These are phyloP conservation scores for Catajapyx aquilonaris DNA, from an alignment of 1,140 invertebrate species.

Conservation along the genomic window DNA sequence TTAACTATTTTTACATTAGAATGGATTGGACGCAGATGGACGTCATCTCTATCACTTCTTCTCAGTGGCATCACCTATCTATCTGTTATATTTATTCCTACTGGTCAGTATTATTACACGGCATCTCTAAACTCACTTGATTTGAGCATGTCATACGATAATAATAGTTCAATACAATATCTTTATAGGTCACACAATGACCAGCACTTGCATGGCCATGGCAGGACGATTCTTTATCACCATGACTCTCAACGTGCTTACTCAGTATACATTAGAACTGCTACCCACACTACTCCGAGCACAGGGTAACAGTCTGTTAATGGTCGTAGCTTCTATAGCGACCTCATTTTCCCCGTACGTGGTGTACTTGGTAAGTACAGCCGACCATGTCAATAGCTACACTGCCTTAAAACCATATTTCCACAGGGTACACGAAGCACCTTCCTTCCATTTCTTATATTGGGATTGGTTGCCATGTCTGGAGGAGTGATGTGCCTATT, in stretches of 20 bases:
- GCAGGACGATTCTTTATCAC: slow-evolving; percentile 16
- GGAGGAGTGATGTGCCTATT: neutral
- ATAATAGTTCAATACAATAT: too few species aligned
- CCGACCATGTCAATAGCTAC: neutral
- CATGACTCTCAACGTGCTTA: slow-evolving; percentile 15
- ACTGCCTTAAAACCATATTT: neutral
- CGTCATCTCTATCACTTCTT: slow-evolving; percentile 29
- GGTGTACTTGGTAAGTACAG: neutral
- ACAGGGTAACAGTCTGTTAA: slow-evolving; percentile 10
- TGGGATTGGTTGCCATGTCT: neutral
- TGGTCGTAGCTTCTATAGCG: neutral
- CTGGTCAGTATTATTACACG: too few species aligned
- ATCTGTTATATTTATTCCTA: too few species aligned
- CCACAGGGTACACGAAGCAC: neutral
- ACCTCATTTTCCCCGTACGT: neutral
- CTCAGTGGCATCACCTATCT: slow-evolving; percentile 30
- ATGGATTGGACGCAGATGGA: slow-evolving; percentile 30
- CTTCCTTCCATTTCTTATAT: neutral
- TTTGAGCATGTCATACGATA: too few species aligned
- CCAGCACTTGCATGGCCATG: slow-evolving; percentile 11
- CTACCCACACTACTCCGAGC: slow-evolving; percentile 19
- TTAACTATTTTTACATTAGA: slow-evolving; percentile 32
- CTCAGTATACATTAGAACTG: slow-evolving; percentile 19
- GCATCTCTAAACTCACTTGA: too few species aligned
- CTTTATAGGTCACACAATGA: slow-evolving; percentile 6